These are phyloP conservation scores for Pomphorhynchus laevis DNA, from an alignment of 1,140 invertebrate species.

Conservation along the genomic window DNA sequence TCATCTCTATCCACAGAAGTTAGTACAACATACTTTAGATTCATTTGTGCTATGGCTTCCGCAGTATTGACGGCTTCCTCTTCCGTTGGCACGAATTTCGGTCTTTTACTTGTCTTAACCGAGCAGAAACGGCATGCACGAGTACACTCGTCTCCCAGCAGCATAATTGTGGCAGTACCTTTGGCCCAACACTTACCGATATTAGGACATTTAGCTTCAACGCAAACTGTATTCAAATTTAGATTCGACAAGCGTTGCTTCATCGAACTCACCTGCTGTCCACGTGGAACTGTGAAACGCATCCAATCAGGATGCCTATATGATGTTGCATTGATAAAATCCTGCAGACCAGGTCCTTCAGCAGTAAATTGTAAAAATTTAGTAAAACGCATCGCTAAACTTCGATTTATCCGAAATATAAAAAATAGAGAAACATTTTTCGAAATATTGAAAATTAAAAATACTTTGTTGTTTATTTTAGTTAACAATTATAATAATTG, in stretches of 20 bases:
- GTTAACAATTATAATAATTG: too few relatives aligned
- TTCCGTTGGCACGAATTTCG: conserved; percentile 47
- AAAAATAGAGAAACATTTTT: too few relatives aligned
- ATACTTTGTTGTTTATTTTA: too few relatives aligned
- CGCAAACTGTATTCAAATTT: conserved; percentile 79
- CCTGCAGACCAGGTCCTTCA: too few relatives aligned
- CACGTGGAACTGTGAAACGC: conserved; percentile 64
- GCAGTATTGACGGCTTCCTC: conserved; percentile 74
- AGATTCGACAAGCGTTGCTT: conserved; percentile 49
- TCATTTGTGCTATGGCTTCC: conserved; percentile 50
- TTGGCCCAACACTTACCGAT: conserved; percentile 96
- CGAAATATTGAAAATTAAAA: too few relatives aligned
- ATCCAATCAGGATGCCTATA: conserved; percentile 83
- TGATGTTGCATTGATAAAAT: too few relatives aligned
- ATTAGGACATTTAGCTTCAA: conserved; percentile 91
- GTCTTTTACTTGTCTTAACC: conserved; percentile 65
- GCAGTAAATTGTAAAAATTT: too few relatives aligned
- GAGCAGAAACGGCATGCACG: conserved; percentile 67
- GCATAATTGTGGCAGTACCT: conserved; percentile 29
- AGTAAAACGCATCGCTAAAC: too few relatives aligned
- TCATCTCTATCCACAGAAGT: conserved; percentile 93
- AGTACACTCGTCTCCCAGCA: conserved; percentile 24
- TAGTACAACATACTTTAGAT: conserved; percentile 65
- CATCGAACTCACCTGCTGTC: conserved; percentile 40
- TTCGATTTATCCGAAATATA: too few relatives aligned